A percentile compares a stretch with the other conserved stretches of the same genome.
These are phyloP conservation scores for Balaenoptera acutorostrata DNA, from an alignment of 2,113 vertebrate species.

Conservation along the genomic window DNA sequence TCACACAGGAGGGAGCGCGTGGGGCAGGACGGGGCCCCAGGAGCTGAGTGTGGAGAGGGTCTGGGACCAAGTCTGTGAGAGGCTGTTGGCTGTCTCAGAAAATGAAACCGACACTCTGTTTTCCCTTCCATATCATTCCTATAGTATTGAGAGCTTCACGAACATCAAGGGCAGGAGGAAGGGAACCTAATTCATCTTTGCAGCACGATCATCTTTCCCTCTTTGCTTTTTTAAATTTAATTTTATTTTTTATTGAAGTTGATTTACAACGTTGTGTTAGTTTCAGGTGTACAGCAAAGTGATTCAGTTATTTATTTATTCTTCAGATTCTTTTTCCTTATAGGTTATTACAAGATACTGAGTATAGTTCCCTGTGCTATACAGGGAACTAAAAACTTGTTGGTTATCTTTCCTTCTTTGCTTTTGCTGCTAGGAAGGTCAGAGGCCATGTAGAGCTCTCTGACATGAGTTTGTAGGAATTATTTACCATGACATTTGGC, in stretches of 20 bases:
- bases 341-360: too few species aligned
- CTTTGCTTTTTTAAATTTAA: not conserved
- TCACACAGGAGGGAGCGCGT: accelerated
- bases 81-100: not conserved
- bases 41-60: not conserved
- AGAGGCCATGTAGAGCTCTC: not conserved
- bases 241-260: not conserved
- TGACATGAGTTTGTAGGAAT: not conserved
- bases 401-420: not conserved
- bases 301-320: too few species aligned
- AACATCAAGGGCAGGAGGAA: not conserved
- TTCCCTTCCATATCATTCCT: not conserved
- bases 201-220: not conserved
- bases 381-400: not conserved
- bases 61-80: not conserved
- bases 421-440: not conserved
- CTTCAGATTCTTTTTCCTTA: not conserved
- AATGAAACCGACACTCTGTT: not conserved
- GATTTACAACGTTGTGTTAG: not conserved
- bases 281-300: not conserved
- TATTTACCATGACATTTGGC: not conserved
- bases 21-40: not conserved
- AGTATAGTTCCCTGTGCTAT: not conserved
- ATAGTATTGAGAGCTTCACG: not conserved
- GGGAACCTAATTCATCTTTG: not conserved